Percentiles rank a stretch among this genome's conserved stretches.
Conservation (phyloP, 2,797 vertebrate species). For the Parauchenoglanis punctatus region DNA sequence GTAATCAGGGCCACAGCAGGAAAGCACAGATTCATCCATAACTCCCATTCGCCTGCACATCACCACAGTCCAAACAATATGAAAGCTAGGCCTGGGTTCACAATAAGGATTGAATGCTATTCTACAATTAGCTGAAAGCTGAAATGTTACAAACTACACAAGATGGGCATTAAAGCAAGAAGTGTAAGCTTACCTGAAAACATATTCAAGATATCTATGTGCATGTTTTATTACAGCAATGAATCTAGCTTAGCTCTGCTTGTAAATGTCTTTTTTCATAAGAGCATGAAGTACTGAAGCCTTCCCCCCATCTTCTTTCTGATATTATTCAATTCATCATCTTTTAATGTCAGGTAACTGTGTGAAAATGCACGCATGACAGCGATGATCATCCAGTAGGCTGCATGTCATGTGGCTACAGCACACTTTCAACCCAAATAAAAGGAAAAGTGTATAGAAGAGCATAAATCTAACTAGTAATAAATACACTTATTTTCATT, state of each 20-base stretch:
- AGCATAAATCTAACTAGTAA: slow-evolving; percentile 57
- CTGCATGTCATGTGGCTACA: not conserved
- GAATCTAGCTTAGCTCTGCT: slow-evolving; percentile 6
- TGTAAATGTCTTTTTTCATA: not conserved
- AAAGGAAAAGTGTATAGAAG: not conserved
- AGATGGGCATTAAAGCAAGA: not conserved
- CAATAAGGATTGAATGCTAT: not conserved
- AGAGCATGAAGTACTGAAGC: slow-evolving; percentile 3
- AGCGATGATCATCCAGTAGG: not conserved
- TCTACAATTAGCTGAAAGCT: not conserved
- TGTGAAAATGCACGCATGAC: not conserved
- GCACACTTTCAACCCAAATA: not conserved
- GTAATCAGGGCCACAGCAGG: slow-evolving; percentile 38
- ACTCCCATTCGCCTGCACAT: not conserved
- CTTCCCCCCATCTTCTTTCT: not conserved
- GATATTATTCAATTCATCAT: slow-evolving; percentile 27
- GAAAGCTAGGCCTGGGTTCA: not conserved
- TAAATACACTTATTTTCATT: slow-evolving; percentile 64
- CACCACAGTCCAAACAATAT: not conserved
- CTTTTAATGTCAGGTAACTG: slow-evolving; percentile 28
- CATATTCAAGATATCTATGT: not conserved
- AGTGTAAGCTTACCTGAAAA: not conserved
- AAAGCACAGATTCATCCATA: slow-evolving; percentile 18
- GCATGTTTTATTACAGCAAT: slow-evolving; percentile 24
- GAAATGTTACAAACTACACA: not conserved